Conservation (phyloP, 37 sponge, comb jelly and placozoan species). For the Halichondria panicea region DNA sequence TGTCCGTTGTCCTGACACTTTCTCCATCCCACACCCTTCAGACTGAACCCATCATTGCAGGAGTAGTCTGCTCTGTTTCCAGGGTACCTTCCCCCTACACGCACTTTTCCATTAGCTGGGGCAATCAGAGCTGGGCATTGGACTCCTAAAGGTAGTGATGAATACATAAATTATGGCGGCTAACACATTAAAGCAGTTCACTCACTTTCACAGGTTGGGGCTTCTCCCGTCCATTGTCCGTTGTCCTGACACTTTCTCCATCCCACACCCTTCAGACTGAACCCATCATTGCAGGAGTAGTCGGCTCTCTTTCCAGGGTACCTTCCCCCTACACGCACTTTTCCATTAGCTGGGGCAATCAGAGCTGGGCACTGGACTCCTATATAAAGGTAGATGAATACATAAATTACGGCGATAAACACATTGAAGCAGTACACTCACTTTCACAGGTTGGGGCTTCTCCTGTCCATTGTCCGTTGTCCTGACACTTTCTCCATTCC, state of each 20-base stretch:
- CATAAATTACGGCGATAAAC: not conserved
- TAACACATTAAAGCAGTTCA: too few species aligned
- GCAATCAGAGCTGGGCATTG: too few species aligned
- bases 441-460: conserved; percentile 8
- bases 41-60: too few species aligned
- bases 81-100: too few species aligned
- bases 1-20: too few species aligned
- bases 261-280: conserved; percentile 10
- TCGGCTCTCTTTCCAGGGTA: conserved; percentile 16
- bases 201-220: conserved; percentile 50
- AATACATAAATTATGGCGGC: too few species aligned
- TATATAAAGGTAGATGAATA: not conserved
- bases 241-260: conserved; percentile 45
- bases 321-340: not conserved
- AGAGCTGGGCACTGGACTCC: not conserved
- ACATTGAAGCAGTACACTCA: not conserved
- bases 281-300: conserved; percentile 48
- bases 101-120: too few species aligned
- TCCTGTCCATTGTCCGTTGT: conserved; percentile 51
- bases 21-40: too few species aligned
- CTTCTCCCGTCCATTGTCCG: conserved; percentile 50
- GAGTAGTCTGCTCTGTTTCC: too few species aligned
- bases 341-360: not conserved
- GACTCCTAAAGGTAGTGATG: too few species aligned
- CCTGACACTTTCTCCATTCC: conserved; percentile 17